Base-by-base conservation (phyloP, 2,797 vertebrate species). In the Remorina albescens region DNA sequence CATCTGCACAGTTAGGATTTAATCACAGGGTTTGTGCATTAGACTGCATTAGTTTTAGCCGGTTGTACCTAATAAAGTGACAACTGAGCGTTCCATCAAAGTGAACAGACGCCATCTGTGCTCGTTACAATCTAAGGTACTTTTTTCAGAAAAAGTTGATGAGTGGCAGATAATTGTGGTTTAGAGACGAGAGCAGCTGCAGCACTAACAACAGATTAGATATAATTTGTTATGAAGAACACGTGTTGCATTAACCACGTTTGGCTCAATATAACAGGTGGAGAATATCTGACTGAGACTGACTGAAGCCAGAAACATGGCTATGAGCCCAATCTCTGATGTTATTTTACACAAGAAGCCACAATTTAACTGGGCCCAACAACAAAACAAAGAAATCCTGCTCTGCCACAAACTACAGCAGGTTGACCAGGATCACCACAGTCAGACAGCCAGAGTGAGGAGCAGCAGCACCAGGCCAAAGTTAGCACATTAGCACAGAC, bases 271-370 rank as follows among this genome's bases (percentile, higher is more conserved):
- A 25, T 26, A 28, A 56, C n/a, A 55, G 18, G 23, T 32, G 4
- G 26, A 60, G 32, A 21, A 16, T 25, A 55, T 25, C 18, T 9
- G 21, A 16, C 39, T 5, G 6, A 8, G 32, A 34, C 7, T 13
- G 37, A 23, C n/a, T n/a, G n/a, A n/a, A n/a, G n/a, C n/a, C n/a
- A n/a, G n/a, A n/a, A n/a, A n/a, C n/a, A n/a, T n/a, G n/a, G n/a
- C n/a, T n/a, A n/a, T n/a, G n/a, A n/a, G n/a, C n/a, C n/a, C n/a
- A n/a, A n/a, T n/a, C n/a, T n/a, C n/a, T n/a, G n/a, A n/a, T n/a
- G n/a, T n/a, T n/a, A n/a, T n/a, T n/a, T 1, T 18, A 7, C 2
- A 7, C 28, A 10, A 15, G 0, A 56, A 39, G 46, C 5, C 0
- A 42, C 26, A 15, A 7, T 57, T 23, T 28, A 23, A 56, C 19